A percentile compares a stretch with the other conserved stretches of the same genome.
These are phyloP conservation scores for Beris morrisii DNA, from an alignment of 2,888 invertebrate species.

Conservation along the genomic window DNA sequence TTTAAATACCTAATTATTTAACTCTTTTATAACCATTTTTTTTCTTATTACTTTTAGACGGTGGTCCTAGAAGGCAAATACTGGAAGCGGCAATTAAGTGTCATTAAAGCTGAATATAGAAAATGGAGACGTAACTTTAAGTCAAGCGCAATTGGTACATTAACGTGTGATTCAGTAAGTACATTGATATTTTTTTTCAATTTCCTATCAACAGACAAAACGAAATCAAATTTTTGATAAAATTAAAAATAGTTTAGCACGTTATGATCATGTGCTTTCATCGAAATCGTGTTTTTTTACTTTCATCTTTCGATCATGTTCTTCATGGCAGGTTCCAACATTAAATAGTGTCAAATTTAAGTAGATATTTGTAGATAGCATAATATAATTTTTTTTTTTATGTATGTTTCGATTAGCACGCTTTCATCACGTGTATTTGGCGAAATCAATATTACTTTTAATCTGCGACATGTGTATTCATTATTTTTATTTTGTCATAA, in stretches of 20 bases:
- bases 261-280: no score
- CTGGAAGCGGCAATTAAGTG: slow-evolving; percentile 96
- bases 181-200: not conserved
- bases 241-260: not conserved
- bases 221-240: not conserved
- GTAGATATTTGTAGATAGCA: no score
- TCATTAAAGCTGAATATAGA: slow-evolving; percentile 98
- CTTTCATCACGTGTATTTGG: no score
- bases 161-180: slow-evolving; percentile 75
- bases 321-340: no score
- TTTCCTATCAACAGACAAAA: not conserved
- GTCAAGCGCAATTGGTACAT: slow-evolving; percentile 78
- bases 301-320: no score
- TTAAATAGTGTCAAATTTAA: no score
- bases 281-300: no score
- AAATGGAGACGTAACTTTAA: slow-evolving; percentile 81
- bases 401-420: no score
- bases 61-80: slow-evolving; percentile 98
- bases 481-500: no score
- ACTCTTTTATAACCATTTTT: slow-evolving; percentile 19
- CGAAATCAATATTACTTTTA: no score
- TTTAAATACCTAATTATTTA: not conserved
- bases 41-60: slow-evolving; percentile 65
- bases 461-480: no score
- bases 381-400: no score